These are phyloP conservation scores for Mionectes macconnelli DNA, from an alignment of 2,113 vertebrate species.

Conservation along the genomic window DNA sequence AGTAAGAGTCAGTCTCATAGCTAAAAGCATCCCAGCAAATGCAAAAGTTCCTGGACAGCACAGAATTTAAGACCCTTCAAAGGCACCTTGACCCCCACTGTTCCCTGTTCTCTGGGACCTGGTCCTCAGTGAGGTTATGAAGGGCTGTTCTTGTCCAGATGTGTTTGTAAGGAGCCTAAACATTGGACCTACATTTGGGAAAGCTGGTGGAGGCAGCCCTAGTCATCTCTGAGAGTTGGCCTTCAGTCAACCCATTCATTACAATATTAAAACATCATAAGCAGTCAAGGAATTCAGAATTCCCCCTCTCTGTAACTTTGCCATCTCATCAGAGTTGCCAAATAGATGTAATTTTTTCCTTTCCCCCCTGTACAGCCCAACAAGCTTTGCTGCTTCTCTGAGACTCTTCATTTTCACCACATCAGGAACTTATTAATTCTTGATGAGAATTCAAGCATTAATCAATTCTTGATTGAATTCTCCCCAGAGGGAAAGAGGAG, in stretches of 20 bases:
- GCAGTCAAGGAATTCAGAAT: not conserved
- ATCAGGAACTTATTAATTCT: slow-evolving; percentile 66
- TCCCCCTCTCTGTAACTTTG: not conserved
- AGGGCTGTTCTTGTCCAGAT: rapidly evolving
- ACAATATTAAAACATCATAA: not conserved
- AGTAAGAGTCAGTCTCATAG: not conserved
- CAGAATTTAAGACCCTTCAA: not conserved
- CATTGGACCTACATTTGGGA: rapidly evolving
- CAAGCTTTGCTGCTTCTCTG: slow-evolving; percentile 23
- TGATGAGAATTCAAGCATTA: slow-evolving; percentile 67
- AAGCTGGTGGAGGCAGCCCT: not conserved
- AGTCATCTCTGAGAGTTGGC: not conserved
- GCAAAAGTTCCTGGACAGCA: not conserved
- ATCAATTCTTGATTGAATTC: slow-evolving; percentile 60
- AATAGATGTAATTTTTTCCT: not conserved
- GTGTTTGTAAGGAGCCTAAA: not conserved
- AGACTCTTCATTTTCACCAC: slow-evolving; percentile 58
- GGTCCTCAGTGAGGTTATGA: not conserved
- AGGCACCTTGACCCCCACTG: not conserved
- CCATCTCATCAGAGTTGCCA: not conserved
- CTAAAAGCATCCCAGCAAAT: not conserved
- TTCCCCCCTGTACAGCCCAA: not conserved
- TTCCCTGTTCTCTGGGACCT: not conserved
- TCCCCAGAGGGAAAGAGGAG: slow-evolving; percentile 53
- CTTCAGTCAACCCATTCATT: not conserved